Evolutionary conservation across 37 sponge, comb jelly and placozoan genomes (phyloP), one percentile per base, ranked within the genome.

Genomic region (Dysidea cf. avara): DNA sequence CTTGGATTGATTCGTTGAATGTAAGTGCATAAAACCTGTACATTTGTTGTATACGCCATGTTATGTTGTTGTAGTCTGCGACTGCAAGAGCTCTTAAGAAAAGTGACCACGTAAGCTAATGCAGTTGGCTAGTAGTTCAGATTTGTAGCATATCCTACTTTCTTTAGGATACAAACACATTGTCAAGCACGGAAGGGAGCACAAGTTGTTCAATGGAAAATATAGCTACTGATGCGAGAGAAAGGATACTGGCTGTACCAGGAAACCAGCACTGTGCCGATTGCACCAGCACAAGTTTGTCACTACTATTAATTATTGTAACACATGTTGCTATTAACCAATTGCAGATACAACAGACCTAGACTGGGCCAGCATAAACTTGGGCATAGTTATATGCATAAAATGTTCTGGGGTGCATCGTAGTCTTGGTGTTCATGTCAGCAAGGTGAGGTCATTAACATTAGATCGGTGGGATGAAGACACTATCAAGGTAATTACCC

Each of bases 281-380:
- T 56, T 91, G 92, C 66, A 47, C 64, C 9, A 82, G 83, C 49
- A 85, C 83, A 61, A 61, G 76, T 75, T 5, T 61, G 76, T 75
- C 47, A 29, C 46, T 12, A 43, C 36, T 9, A 29, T 31, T 63
- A 63, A 36, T 6, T 40, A 68, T 17, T 40, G 43, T 39, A 22
- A 68, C 7, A 43, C 25, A 25, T 43, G 7, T 18, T 20, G 39
- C 2, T 68, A 68, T 28, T 56, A 13, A 56, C 30, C 30, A 34
- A 20, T 9, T 34, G 46, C 67, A 22, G 38, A 65, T 38, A 30
- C 37, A 60, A 39, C 69, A 91, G 93, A 80, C 65, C 68, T 87
- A 14, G 91, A 93, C 50, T 94, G 94, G 94, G 84, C 94, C 54
- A 94, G 94, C 53, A 68, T 94, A 54, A 94, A 94, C 71, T 80